These are phyloP conservation scores for Spheniscus humboldti DNA, from an alignment of 2,797 vertebrate genomes.

Conservation along the genomic window DNA sequence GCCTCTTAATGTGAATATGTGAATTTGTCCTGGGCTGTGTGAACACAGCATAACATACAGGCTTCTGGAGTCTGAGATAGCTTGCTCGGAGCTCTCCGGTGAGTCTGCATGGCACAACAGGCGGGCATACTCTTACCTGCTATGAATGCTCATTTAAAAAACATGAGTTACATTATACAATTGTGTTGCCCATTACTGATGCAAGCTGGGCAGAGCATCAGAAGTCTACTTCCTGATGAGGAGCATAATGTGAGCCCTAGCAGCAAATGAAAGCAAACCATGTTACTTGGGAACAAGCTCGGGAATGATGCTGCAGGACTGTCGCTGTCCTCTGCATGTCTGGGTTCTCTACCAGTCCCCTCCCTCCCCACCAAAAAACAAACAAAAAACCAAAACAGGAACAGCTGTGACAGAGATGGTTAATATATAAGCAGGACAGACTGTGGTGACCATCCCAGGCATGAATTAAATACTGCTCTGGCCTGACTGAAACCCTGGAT, in stretches of 20 bases:
- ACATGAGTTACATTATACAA: background rate
- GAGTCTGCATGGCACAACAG: background rate
- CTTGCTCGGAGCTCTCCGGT: background rate
- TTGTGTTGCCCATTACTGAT: background rate
- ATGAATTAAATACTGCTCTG: background rate
- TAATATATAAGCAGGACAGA: background rate
- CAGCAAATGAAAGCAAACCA: background rate
- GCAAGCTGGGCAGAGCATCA: background rate
- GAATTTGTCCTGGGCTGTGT: background rate
- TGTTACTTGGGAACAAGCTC: background rate
- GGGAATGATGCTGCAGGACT: background rate
- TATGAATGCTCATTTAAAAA: background rate
- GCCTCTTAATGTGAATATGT: background rate
- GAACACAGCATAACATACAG: background rate
- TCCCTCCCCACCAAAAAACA: background rate
- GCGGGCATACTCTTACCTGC: background rate
- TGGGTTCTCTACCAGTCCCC: background rate
- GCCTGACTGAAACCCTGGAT: background rate
- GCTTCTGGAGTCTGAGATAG: background rate
- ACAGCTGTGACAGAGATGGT: background rate
- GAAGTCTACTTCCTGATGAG: background rate
- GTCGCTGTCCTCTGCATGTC: background rate
- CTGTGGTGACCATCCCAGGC: background rate
- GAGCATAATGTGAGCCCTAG: background rate
- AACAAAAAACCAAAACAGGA: background rate